phyloP scores from a whole-genome alignment of 35 echinoderm and acorn worm species.

The Diadema setosum region DNA sequence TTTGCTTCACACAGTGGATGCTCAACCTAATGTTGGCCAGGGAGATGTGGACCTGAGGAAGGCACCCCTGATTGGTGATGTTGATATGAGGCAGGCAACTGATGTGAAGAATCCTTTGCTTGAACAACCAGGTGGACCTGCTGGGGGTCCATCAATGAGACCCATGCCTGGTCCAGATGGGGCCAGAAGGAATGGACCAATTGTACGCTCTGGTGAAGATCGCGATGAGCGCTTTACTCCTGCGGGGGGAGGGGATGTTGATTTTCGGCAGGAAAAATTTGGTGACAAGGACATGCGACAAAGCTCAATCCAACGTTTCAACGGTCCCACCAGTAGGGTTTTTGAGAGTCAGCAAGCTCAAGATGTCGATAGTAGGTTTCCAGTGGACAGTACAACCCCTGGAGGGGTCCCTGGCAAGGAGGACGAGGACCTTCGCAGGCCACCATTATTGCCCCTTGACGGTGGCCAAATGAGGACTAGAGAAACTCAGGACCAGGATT shows the following conservation, averaged over 20 bases:
- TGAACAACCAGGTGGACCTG: background rate
- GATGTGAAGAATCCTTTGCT: background rate
- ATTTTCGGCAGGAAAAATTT: background rate
- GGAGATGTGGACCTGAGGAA: slow-evolving; percentile 3
- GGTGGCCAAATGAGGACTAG: background rate
- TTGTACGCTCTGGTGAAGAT: background rate
- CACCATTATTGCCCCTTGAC: background rate
- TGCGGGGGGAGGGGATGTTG: background rate
- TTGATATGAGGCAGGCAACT: slow-evolving; percentile 4
- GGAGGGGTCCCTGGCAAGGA: background rate
- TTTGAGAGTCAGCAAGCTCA: background rate
- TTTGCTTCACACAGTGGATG: no score
- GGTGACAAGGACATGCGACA: slow-evolving; percentile 15
- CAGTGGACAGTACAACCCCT: background rate
- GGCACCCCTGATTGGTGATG: background rate
- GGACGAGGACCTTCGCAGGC: slow-evolving; percentile 47
- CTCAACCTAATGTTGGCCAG: background rate
- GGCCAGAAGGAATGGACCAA: background rate
- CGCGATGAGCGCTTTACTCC: background rate
- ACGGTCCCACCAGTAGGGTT: background rate
- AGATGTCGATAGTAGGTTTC: background rate
- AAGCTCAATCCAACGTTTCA: background rate
- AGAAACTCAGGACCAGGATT: background rate
- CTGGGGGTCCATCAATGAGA: background rate
- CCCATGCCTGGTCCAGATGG: background rate